Evolutionary conservation across 2,797 vertebrate genomes (phyloP).

Genomic region (Onychomys arenicola): DNA sequence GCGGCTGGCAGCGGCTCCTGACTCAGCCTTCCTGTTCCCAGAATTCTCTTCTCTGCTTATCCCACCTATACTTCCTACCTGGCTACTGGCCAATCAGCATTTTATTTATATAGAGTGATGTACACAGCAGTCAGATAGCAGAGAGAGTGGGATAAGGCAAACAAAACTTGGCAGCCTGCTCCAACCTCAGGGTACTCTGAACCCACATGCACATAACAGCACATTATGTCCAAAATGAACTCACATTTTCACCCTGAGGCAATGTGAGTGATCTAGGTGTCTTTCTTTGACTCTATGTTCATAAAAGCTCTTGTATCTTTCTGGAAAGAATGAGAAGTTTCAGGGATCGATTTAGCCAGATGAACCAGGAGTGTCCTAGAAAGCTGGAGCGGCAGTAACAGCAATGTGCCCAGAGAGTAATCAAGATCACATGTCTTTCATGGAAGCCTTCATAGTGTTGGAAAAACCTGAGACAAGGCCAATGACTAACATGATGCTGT

Average conservation of each 20-base stretch:
- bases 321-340: not conserved
- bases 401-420: not conserved
- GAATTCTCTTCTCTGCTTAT: too few species aligned
- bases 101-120: too few species aligned
- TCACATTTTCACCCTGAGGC: not conserved
- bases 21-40: too few species aligned
- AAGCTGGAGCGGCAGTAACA: not conserved
- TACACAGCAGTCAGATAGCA: not conserved
- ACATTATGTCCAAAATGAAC: not conserved
- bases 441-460: not conserved
- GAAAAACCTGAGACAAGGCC: not conserved
- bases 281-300: not conserved
- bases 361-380: not conserved
- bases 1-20: too few species aligned
- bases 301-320: not conserved
- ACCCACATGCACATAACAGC: not conserved
- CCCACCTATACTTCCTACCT: too few species aligned
- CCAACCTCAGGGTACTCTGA: not conserved
- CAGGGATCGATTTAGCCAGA: not conserved
- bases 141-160: not conserved
- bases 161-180: not conserved
- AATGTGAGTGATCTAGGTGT: not conserved
- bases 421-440: not conserved
- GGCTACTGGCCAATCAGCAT: too few species aligned
- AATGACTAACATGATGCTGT: not conserved